A percentile compares a stretch with the other conserved stretches of the same genome.
These are phyloP conservation scores for Drosophila fuyamai DNA, from an alignment of 1,140 invertebrate species.

Conservation along the genomic window DNA sequence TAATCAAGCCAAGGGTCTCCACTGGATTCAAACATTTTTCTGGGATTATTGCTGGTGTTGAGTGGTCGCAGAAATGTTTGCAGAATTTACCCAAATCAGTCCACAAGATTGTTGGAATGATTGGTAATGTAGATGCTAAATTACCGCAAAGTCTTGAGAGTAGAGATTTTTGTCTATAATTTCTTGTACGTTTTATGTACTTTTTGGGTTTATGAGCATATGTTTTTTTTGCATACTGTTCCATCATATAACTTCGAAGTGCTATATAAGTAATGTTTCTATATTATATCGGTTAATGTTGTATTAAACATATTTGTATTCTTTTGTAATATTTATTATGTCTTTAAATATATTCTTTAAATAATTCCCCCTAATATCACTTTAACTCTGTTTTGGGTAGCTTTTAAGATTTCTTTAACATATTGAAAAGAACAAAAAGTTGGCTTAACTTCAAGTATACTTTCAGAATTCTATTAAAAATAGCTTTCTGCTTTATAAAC, in stretches of 20 bases:
- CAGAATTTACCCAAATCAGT: constrained; percentile 25
- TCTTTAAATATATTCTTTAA: too few species aligned
- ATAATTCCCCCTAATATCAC: too few species aligned
- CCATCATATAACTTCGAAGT: too few species aligned
- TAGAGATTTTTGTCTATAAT: background rate
- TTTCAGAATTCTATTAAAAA: constrained; percentile 29
- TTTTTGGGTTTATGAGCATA: background rate
- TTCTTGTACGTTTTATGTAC: background rate
- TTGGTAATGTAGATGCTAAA: constrained; percentile 13
- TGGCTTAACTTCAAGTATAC: background rate
- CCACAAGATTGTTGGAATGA: constrained; percentile 17
- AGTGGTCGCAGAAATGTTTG: constrained; percentile 11
- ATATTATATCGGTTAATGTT: too few species aligned
- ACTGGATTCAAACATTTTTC: constrained; percentile 35
- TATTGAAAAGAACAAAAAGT: background rate
- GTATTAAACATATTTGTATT: background rate
- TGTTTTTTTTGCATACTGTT: background rate
- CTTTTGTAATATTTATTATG: too few species aligned
- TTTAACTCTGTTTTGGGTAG: too few species aligned
- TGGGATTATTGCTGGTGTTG: constrained; percentile 11
- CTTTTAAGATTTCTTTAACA: background rate
- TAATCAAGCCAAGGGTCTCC: constrained; percentile 45
- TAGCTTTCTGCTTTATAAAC: constrained; percentile 18
- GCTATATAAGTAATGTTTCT: too few species aligned
- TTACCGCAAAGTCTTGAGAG: background rate